Conservation (phyloP, 1,140 invertebrate genomes). For the Asobara japonica region DNA sequence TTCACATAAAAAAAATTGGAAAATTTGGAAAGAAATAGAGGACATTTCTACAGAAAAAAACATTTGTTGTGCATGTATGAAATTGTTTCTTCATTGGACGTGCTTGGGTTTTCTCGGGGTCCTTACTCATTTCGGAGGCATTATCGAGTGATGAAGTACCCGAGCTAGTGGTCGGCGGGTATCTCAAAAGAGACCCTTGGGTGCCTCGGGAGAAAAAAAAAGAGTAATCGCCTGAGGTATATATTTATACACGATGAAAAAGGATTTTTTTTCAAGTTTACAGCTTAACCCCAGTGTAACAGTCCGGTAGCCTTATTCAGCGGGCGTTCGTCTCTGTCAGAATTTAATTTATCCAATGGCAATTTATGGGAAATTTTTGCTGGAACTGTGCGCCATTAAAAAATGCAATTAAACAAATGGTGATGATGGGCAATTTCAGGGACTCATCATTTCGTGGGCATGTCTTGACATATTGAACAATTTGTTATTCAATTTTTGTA, state of each 20-base stretch:
- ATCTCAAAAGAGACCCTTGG: not conserved
- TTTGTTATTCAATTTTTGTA: too few species aligned
- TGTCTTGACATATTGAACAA: too few species aligned
- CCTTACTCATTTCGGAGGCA: slow-evolving; percentile 11
- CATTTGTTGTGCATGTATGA: too few species aligned
- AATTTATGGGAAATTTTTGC: not conserved
- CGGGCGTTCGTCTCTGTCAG: not conserved
- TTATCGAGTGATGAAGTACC: slow-evolving; percentile 12
- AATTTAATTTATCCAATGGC: not conserved
- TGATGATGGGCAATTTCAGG: not conserved
- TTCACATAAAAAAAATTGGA: too few species aligned
- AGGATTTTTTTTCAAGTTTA: not conserved
- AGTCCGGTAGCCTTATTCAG: not conserved
- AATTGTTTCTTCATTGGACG: too few species aligned
- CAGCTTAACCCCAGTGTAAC: not conserved
- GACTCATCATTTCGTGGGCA: too few species aligned
- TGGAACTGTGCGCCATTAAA: not conserved
- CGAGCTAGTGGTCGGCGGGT: not conserved
- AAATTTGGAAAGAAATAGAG: too few species aligned
- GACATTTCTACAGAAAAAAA: too few species aligned
- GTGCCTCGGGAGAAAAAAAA: not conserved
- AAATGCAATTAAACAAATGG: not conserved
- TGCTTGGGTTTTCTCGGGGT: not conserved
- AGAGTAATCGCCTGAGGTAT: not conserved
- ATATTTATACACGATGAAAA: not conserved